Conservation (phyloP, 2,797 vertebrate species). For the Rhodeus uyekii region DNA sequence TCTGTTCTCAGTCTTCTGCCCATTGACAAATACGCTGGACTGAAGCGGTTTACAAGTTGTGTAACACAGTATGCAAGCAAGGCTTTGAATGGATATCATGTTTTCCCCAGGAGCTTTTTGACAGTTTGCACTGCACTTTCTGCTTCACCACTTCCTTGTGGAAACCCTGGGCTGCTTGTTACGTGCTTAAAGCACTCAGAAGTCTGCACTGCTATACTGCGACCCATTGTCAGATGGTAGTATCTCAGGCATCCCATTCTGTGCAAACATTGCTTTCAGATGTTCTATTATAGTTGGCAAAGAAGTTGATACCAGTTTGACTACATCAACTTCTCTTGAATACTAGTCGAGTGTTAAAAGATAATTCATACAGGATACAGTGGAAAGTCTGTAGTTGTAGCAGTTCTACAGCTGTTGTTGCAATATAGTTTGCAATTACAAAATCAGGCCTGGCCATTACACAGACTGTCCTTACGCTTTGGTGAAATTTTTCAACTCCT, state of each 20-base stretch:
- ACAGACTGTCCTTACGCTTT: neutral
- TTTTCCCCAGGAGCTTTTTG: conserved; percentile 26
- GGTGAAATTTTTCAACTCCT: neutral
- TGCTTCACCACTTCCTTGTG: conserved; percentile 19
- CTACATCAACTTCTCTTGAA: neutral
- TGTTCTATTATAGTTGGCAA: neutral
- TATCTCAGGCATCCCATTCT: neutral
- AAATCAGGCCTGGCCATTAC: neutral
- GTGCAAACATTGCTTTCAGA: neutral
- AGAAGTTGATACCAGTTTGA: neutral
- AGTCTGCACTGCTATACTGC: neutral
- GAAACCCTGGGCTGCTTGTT: conserved; percentile 3
- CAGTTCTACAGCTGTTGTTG: neutral
- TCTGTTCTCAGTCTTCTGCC: conserved; percentile 1
- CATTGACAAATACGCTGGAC: conserved; percentile 17
- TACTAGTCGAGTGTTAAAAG: conserved; percentile 18
- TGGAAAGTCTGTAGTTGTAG: neutral
- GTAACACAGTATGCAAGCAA: conserved; percentile 30
- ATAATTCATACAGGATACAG: neutral
- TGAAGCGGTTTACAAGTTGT: conserved; percentile 1
- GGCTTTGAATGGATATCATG: neutral
- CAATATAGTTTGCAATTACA: neutral
- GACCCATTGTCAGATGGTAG: neutral
- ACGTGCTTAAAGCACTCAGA: neutral
- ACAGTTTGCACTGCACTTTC: conserved; percentile 5